Percentiles rank a stretch among this genome's conserved stretches.
Conservation (phyloP, 1,140 invertebrate genomes). For the Drosophila erecta region DNA sequence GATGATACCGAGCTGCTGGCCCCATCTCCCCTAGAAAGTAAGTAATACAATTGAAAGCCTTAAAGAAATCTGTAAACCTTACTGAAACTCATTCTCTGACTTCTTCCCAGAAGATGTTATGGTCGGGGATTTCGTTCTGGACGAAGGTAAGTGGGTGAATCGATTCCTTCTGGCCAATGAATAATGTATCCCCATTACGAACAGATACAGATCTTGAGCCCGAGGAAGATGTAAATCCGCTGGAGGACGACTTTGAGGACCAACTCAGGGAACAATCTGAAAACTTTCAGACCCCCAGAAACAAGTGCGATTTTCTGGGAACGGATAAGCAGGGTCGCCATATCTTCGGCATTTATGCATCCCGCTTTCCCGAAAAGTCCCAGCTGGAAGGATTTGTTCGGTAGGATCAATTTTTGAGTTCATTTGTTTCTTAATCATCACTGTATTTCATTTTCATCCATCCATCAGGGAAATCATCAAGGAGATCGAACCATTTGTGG, state of each 20-base stretch:
- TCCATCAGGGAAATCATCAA: constrained; percentile 93
- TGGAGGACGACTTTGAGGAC: constrained; percentile 84
- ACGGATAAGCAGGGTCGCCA: constrained; percentile 90
- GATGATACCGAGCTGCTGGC: constrained; percentile 93
- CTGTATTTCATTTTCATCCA: not conserved
- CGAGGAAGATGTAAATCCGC: constrained; percentile 71
- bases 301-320: constrained; percentile 82
- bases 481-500: constrained; percentile 98
- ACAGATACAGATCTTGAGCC: constrained; percentile 66
- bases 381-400: constrained; percentile 78
- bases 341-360: constrained; percentile 97
- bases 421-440: not conserved
- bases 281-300: constrained; percentile 58
- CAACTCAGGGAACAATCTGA: constrained; percentile 79
- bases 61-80: not conserved
- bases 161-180: not conserved
- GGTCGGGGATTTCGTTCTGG: constrained; percentile 79
- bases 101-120: constrained; percentile 79
- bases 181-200: not conserved
- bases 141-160: constrained; percentile 63
- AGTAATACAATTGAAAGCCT: constrained; percentile 14
- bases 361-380: constrained; percentile 93
- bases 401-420: constrained; percentile 24
- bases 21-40: constrained; percentile 71
- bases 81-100: constrained; percentile 21